Conservation (phyloP, 2,797 vertebrate species). For the Dendrocincla tyrannina region DNA sequence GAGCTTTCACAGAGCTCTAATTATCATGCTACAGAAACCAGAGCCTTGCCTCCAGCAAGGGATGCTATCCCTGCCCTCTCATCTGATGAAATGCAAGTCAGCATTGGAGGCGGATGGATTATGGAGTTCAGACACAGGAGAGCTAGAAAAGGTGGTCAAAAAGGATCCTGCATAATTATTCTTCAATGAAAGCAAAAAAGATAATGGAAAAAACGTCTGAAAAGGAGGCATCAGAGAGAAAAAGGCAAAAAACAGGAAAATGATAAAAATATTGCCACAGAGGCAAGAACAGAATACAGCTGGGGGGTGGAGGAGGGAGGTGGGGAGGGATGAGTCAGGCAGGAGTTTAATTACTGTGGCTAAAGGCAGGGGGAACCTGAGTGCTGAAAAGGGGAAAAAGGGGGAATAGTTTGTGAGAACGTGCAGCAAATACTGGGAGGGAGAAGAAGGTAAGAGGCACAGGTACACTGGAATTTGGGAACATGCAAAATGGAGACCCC, state of each 20-base stretch:
- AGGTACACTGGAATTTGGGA: neutral
- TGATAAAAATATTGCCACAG: neutral
- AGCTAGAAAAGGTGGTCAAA: neutral
- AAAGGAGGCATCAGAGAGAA: neutral
- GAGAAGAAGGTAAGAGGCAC: neutral
- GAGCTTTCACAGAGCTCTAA: neutral
- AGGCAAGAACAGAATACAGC: neutral
- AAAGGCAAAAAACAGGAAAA: neutral
- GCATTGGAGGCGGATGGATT: fast-evolving
- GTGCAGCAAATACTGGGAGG: neutral
- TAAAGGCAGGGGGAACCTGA: neutral
- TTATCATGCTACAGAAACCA: neutral
- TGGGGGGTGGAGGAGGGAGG: neutral
- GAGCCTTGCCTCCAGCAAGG: neutral
- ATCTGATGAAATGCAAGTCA: neutral
- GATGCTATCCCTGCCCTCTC: fast-evolving
- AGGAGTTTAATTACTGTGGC: neutral
- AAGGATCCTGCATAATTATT: neutral
- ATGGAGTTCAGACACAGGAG: neutral
- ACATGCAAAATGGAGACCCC: neutral
- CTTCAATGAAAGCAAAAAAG: neutral
- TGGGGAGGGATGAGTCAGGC: neutral
- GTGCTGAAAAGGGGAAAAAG: neutral
- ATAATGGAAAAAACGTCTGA: neutral
- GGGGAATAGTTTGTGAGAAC: neutral